phyloP scores from a whole-genome alignment of 2,888 invertebrate species.

The Harpalus rubripes region DNA sequence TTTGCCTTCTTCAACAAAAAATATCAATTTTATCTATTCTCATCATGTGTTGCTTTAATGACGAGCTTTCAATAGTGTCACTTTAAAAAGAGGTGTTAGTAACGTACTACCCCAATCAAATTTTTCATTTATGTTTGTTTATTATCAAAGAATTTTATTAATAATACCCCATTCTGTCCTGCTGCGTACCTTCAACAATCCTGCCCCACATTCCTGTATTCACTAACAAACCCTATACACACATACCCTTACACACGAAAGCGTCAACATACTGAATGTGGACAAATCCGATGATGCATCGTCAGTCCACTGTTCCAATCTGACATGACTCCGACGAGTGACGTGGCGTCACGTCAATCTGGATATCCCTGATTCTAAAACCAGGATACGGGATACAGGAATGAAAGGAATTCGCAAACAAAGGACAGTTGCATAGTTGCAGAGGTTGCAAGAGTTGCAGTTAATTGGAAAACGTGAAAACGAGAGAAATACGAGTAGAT shows the following conservation, averaged over 20 bases:
- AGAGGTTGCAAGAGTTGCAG: background rate
- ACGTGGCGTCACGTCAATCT: background rate
- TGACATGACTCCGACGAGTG: background rate
- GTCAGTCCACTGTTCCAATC: background rate
- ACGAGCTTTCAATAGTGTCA: too few relatives aligned
- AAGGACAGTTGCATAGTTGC: background rate
- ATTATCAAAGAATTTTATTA: too few relatives aligned
- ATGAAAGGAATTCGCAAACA: constrained; percentile 2
- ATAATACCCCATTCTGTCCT: background rate
- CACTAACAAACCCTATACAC: too few relatives aligned
- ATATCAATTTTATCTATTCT: too few relatives aligned
- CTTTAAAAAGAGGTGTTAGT: too few relatives aligned
- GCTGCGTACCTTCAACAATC: constrained; percentile 1
- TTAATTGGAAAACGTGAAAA: background rate
- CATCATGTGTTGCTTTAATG: too few relatives aligned
- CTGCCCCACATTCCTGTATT: background rate
- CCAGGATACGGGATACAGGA: background rate
- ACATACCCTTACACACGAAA: background rate
- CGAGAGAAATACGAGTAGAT: background rate
- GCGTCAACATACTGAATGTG: constrained; percentile 12
- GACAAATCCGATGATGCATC: constrained; percentile 42
- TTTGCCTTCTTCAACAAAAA: too few relatives aligned
- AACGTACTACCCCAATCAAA: too few relatives aligned
- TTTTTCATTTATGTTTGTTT: too few relatives aligned
- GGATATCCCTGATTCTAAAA: background rate